Percentiles rank a stretch among this genome's conserved stretches.
Evolutionary conservation across 2,797 vertebrate genomes (phyloP).

Genomic region (Clarias fuscus): DNA sequence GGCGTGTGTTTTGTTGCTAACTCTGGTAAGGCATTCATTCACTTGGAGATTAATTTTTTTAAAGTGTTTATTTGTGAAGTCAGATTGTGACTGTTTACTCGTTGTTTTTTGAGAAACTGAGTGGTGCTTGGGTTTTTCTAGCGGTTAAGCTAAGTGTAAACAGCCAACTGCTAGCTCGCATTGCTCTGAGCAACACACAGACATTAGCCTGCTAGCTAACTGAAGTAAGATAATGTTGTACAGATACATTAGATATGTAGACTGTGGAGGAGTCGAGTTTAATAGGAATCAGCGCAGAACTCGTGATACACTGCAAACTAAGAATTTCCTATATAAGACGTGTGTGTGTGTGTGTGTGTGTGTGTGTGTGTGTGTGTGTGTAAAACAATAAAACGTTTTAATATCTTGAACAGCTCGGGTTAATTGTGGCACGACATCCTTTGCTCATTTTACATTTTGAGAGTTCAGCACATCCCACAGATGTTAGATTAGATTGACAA

Average conservation of each 20-base stretch:
- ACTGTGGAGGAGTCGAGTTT: no score
- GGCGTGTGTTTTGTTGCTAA: background rate
- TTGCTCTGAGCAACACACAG: background rate
- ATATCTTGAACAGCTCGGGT: no score
- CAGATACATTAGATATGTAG: background rate
- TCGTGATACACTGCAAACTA: no score
- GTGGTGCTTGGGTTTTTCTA: background rate
- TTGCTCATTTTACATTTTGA: no score
- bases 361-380: no score
- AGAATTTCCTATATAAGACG: no score
- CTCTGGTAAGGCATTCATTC: slow-evolving; percentile 28
- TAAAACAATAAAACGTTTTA: no score
- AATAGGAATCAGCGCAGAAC: no score
- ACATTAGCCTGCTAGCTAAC: background rate
- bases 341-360: no score
- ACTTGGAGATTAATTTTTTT: background rate
- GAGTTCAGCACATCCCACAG: no score
- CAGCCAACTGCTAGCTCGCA: background rate
- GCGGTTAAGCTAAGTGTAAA: background rate
- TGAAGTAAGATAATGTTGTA: background rate
- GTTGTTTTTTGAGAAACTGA: background rate
- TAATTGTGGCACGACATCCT: no score
- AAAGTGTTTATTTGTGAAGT: background rate
- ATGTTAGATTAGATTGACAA: no score
- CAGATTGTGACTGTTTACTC: background rate